phyloP scores from a whole-genome alignment of 2,797 vertebrate species.

The Peromyscus attwateri region DNA sequence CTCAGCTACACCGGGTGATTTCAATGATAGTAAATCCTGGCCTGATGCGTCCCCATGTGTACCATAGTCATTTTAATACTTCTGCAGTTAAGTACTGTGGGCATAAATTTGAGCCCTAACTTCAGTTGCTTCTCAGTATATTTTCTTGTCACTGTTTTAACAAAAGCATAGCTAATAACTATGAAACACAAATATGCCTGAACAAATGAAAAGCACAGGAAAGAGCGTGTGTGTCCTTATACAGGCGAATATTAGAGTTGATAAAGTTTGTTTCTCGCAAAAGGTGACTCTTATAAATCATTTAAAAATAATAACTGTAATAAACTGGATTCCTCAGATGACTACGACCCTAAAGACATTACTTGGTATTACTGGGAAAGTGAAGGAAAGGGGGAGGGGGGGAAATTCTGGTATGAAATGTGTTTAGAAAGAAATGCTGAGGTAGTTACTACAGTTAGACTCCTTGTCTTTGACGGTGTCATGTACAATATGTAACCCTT shows the following conservation, averaged over 20 bases:
- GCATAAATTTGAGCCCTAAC: slow-evolving; percentile 62
- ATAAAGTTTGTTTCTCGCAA: neutral
- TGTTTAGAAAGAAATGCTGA: slow-evolving; percentile 30
- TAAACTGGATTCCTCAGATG: neutral
- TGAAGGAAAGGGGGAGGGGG: neutral
- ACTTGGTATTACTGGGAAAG: neutral
- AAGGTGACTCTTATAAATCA: slow-evolving; percentile 16
- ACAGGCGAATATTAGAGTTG: neutral
- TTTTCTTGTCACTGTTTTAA: slow-evolving; percentile 62
- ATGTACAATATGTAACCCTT: neutral
- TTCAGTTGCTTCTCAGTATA: slow-evolving; percentile 70
- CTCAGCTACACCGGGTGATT: slow-evolving; percentile 58
- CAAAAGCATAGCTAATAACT: slow-evolving; percentile 46
- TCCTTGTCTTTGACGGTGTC: neutral
- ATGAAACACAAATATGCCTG: slow-evolving; percentile 33
- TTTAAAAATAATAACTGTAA: neutral
- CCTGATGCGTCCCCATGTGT: slow-evolving; percentile 3
- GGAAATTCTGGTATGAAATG: neutral
- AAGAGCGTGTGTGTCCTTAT: neutral
- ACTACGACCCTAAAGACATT: neutral
- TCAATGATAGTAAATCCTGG: slow-evolving; percentile 69
- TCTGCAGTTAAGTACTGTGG: neutral
- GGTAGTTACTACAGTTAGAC: neutral
- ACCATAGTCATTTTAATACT: slow-evolving; percentile 74
- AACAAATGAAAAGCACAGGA: slow-evolving; percentile 24